Conservation (phyloP, 2,113 vertebrate species). For the Pungitius pungitius region DNA sequence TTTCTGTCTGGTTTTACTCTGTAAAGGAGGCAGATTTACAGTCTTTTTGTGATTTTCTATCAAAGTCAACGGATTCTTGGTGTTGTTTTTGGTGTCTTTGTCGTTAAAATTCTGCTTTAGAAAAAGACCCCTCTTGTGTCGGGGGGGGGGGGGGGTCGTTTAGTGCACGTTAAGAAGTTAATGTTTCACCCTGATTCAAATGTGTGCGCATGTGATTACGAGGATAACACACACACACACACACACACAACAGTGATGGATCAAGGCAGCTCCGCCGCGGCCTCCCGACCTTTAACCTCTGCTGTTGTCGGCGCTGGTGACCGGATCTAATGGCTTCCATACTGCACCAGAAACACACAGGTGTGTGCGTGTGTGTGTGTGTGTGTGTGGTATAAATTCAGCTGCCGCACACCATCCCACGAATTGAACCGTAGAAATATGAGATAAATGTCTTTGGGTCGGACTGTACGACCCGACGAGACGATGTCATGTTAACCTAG, state of each 20-base stretch:
- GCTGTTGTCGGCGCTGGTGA: conserved; percentile 59
- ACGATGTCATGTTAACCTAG: not conserved
- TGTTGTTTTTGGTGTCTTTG: conserved; percentile 32
- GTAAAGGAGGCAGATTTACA: too few relatives aligned
- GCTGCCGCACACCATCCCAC: not conserved
- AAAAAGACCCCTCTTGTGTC: not conserved
- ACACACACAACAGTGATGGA: conserved; percentile 68
- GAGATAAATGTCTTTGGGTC: not conserved
- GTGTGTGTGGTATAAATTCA: not conserved
- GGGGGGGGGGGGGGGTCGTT: conserved; percentile 43
- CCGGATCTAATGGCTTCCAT: conserved; percentile 70
- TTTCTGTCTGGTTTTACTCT: not conserved
- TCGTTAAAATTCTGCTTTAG: too few relatives aligned
- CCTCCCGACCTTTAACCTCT: conserved; percentile 50
- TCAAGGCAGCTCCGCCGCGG: conserved; percentile 59
- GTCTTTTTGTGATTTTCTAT: too few relatives aligned
- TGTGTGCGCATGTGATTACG: conserved; percentile 15
- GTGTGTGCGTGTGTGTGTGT: not conserved
- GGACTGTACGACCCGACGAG: not conserved
- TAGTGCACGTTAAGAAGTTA: conserved; percentile 65
- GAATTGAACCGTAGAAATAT: not conserved
- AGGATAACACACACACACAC: not conserved
- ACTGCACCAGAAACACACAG: conserved; percentile 40
- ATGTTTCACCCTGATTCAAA: conserved; percentile 64
- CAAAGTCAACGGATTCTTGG: too few relatives aligned